Conservation (phyloP, 35 echinoderm and acorn worm genomes). For the Acanthaster planci region DNA sequence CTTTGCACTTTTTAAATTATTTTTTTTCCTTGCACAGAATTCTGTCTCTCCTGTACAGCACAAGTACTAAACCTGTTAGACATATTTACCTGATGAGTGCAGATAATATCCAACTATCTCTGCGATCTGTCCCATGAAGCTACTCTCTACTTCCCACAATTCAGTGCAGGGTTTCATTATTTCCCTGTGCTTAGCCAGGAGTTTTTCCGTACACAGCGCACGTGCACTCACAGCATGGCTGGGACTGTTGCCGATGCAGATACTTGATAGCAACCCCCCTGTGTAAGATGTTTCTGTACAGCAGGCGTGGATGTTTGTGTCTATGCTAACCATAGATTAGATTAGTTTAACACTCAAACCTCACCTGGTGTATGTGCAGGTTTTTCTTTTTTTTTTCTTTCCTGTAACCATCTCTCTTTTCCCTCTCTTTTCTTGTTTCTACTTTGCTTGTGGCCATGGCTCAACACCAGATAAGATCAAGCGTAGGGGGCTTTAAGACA, state of each 20-base stretch:
- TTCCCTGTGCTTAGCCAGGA: no score
- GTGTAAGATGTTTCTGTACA: constrained; percentile 13
- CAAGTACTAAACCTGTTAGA: constrained; percentile 4
- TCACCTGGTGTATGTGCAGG: neutral
- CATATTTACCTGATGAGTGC: constrained; percentile 5
- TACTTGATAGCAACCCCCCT: neutral
- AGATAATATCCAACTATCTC: neutral
- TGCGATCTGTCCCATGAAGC: neutral
- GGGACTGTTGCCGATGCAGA: neutral
- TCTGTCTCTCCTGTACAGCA: neutral
- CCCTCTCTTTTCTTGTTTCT: neutral
- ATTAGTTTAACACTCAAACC: constrained; percentile 11
- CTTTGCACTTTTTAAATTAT: constrained; percentile 3
- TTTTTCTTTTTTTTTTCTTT: neutral
- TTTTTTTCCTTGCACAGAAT: neutral
- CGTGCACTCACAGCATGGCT: neutral
- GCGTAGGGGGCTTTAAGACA: constrained; percentile 17
- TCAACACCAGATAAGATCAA: constrained; percentile 10
- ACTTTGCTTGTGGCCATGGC: constrained; percentile 14
- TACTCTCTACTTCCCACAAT: constrained; percentile 24
- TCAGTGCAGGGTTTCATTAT: neutral
- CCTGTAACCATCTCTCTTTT: neutral
- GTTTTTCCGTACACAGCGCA: no score
- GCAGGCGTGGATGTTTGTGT: neutral
- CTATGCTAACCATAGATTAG: constrained; percentile 22